Base-by-base conservation (phyloP, 2,113 vertebrate species). In the Centropristis striata region DNA sequence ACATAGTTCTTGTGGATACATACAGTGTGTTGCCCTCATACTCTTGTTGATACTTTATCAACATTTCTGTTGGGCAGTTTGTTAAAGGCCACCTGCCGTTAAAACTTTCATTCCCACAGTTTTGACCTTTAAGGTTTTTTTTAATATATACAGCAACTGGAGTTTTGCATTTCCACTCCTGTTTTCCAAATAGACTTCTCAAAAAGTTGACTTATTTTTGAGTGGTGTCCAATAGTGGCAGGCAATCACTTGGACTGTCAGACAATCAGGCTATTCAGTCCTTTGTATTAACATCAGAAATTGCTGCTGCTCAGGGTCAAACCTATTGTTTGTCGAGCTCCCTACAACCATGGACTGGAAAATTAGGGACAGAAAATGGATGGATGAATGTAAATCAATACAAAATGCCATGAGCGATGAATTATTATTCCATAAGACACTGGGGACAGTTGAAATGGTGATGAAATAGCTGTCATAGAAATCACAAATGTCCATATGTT, bases 111-210 rank as follows among this genome's bases (percentile, higher is more conserved):
- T 65, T 81, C 51, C 25, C 10, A 46, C 59, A 28, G 27, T 37
- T 54, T 57, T 75, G 23, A 71, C 27, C 25, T 83, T 58, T 57
- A 23, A 8, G n/a, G n/a, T 67, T 23, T 27, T 16, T 27, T 42
- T 58, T 20, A 20, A 55, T 68, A n/a, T 12, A 39, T 12, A 41
- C 18, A 46, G n/a, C 7, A 23, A 10, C 14, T 55, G 8, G 5
- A 25, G 10, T 36, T 67, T 69, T 54, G 28, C 77, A 67, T 20
- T 53, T 53, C 39, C 39, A 36, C 2, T 16, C 8, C 14, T n/a
- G 10, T 20, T 20, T 39, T 25, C 36, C 5, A 18, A 5, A 13
- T 21, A 23, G 16, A 13, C 14, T 18, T 20, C 28, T 59, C 3
- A 37, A 36, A 71, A 8, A 5, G n/a, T 32, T 50, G 9, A 49